Evolutionary conservation across 2,797 vertebrate genomes (phyloP), one percentile per base, ranked within the genome.

Genomic region (Varecia variegata): DNA sequence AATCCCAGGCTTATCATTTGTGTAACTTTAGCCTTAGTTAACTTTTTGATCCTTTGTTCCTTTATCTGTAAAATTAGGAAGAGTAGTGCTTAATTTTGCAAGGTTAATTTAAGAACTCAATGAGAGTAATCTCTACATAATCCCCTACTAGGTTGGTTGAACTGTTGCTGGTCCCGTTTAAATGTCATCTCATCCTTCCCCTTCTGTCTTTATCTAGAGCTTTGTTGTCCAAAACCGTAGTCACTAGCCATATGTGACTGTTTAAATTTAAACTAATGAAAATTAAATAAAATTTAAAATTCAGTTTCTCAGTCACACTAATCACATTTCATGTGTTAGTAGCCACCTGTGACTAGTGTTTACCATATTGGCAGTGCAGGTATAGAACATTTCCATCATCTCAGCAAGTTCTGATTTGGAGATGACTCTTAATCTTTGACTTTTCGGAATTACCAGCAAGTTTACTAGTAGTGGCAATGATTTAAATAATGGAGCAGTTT

Each of bases 11-110:
- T 83, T 32, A 35, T 38, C 21, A 9, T 81, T 88, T 45, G 76
- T 3, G 1, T 77, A 58, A 77, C 56, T 93, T 77, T 80, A 73
- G 84, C 47, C 23, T 93, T 27, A 68, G 30, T 87, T 60, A 73
- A 65, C n/a, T 32, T 81, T 93, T 95, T 88, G 38, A 23, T 77
- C 56, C n/a, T 88, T 30, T 32, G 18, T 90, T 86, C 17, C n/a
- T 80, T 73, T 38, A 23, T 43, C 35, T 94, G 3, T 91, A 50
- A 87, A 56, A 62, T 62, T 27, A 18, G 43, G 13, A 90, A 56
- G 9, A 47, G 1, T 74, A 40, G 3, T 90, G 18, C 2, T 38
- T 83, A 38, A 38, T 40, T 43, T 35, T 52, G 8, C 3, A 32
- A 27, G 43, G 7, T 43, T 90, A 12, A 50, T 85, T 88, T 94